These are phyloP conservation scores for Ceratina australensis DNA, from an alignment of 1,140 invertebrate species.

Conservation along the genomic window DNA sequence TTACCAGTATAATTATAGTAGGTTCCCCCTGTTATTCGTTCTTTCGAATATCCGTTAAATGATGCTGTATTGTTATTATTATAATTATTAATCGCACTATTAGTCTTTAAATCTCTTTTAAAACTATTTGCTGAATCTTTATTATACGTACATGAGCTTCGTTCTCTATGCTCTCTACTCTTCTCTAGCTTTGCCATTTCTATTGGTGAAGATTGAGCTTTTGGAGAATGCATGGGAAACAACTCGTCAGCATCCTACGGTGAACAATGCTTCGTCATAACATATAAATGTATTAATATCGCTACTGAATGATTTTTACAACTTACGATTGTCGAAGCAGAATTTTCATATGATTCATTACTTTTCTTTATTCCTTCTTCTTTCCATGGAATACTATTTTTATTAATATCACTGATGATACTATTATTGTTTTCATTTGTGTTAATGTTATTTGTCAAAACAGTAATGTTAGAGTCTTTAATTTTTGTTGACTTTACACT, in stretches of 20 bases:
- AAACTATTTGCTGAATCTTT: not conserved
- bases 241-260: constrained; percentile 25
- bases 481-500: constrained; percentile 53
- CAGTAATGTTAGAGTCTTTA: constrained; percentile 54
- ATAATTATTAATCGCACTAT: not conserved
- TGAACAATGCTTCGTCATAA: not conserved
- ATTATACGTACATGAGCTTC: constrained; percentile 1
- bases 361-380: constrained; percentile 16
- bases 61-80: not conserved
- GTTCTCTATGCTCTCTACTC: constrained; percentile 34
- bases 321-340: constrained; percentile 37
- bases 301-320: not conserved
- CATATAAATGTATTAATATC: not conserved
- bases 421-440: constrained; percentile 43
- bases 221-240: constrained; percentile 19
- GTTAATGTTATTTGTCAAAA: constrained; percentile 19
- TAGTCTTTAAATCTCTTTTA: constrained; percentile 25
- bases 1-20: constrained; percentile 40
- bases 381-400: constrained; percentile 54
- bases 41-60: constrained; percentile 22
- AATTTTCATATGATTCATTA: constrained; percentile 34
- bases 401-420: constrained; percentile 45
- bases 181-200: constrained; percentile 12
- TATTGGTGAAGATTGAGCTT: constrained; percentile 14
- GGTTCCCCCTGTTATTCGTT: constrained; percentile 17